These are phyloP conservation scores for Aphelinus atriplicis DNA, from an alignment of 1,140 invertebrate genomes.

Conservation along the genomic window DNA sequence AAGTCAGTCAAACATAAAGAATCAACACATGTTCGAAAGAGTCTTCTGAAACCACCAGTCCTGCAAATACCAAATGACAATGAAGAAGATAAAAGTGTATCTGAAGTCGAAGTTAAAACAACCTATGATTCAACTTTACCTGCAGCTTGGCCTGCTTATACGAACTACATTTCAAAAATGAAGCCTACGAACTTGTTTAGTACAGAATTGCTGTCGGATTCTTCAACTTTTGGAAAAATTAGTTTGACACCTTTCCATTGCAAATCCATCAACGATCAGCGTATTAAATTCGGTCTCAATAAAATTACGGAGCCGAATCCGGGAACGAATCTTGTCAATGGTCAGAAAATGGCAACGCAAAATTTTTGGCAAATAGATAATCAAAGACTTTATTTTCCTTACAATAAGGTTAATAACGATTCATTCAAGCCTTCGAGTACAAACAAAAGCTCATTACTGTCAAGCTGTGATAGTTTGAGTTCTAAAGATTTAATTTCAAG, in stretches of 20 bases:
- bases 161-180: neutral
- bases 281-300: constrained; percentile 32
- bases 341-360: neutral
- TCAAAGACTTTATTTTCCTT: constrained; percentile 22
- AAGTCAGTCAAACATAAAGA: constrained; percentile 23
- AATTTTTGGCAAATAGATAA: constrained; percentile 35
- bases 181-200: no score
- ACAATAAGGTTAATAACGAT: constrained; percentile 12
- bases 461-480: neutral
- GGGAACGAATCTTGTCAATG: constrained; percentile 1
- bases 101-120: constrained; percentile 1
- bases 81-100: constrained; percentile 10
- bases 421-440: constrained; percentile 3
- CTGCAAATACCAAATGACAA: constrained; percentile 33
- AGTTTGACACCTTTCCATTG: constrained; percentile 33
- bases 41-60: constrained; percentile 32
- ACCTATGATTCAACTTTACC: neutral
- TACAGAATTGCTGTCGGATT: no score
- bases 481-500: neutral
- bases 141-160: no score
- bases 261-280: constrained; percentile 31
- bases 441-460: neutral
- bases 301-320: constrained; percentile 1
- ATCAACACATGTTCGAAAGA: constrained; percentile 6
- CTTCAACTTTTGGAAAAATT: constrained; percentile 7